A percentile compares a stretch with the other conserved stretches of the same genome.
phyloP scores from a whole-genome alignment of 2,113 vertebrate genomes.

The Gambusia affinis region DNA sequence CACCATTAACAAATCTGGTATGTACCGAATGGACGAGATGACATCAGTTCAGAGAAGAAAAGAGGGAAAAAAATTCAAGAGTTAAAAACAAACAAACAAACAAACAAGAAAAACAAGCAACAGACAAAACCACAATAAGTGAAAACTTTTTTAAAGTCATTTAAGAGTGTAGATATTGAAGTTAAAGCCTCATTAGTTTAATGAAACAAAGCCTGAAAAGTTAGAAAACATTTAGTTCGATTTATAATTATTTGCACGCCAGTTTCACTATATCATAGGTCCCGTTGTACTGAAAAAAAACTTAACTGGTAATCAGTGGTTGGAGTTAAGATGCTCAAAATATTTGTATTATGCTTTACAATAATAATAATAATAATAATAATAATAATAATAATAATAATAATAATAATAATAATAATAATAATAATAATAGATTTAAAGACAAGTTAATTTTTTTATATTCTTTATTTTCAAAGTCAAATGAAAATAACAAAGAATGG shows the following conservation, averaged over 20 bases:
- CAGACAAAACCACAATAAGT: not conserved
- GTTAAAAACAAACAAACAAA: not conserved
- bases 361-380: not conserved
- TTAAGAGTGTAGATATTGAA: too few relatives aligned
- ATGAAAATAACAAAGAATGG: conserved; percentile 85
- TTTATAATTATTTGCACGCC: too few relatives aligned
- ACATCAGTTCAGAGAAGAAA: conserved; percentile 26
- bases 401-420: not conserved
- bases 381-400: not conserved
- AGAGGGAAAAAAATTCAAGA: not conserved
- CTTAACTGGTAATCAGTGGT: too few relatives aligned
- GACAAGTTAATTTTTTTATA: conserved; percentile 25
- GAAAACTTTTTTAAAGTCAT: not conserved
- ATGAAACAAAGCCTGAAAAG: too few relatives aligned
- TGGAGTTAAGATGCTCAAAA: too few relatives aligned
- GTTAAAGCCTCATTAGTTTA: too few relatives aligned
- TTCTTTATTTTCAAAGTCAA: conserved; percentile 80
- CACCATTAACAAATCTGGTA: conserved; percentile 48
- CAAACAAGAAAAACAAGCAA: not conserved
- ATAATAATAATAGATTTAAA: not conserved
- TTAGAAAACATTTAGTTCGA: too few relatives aligned
- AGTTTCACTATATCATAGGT: too few relatives aligned
- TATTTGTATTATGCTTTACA: too few relatives aligned
- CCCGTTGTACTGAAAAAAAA: too few relatives aligned
- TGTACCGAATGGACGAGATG: conserved; percentile 43